Evolutionary conservation across 2,888 invertebrate species (phyloP).

Genomic region (Syritta pipiens): DNA sequence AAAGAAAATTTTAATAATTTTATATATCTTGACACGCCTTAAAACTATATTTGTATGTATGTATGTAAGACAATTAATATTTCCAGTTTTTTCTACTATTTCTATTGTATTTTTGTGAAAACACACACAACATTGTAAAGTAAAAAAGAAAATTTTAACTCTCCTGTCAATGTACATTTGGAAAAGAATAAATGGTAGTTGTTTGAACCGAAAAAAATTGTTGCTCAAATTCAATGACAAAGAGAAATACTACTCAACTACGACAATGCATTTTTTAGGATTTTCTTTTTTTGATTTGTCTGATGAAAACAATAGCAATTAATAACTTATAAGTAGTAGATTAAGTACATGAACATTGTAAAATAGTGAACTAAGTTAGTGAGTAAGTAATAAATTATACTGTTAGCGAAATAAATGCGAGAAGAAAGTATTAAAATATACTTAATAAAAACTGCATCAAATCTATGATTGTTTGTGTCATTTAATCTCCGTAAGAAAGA

Average conservation of each 20-base stretch:
- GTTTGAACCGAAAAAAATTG: constrained; percentile 1
- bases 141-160: background rate
- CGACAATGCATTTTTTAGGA: constrained; percentile 35
- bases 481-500: background rate
- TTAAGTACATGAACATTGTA: constrained; percentile 32
- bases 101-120: constrained; percentile 51
- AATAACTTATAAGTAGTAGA: constrained; percentile 46
- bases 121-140: constrained; percentile 25
- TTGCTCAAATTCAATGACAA: constrained; percentile 44
- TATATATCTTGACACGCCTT: constrained; percentile 66
- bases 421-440: constrained; percentile 40
- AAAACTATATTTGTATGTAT: constrained; percentile 63
- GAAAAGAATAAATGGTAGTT: background rate
- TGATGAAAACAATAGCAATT: constrained; percentile 51
- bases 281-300: constrained; percentile 2
- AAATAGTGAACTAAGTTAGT: constrained; percentile 53
- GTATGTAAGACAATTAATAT: constrained; percentile 47
- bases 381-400: constrained; percentile 64
- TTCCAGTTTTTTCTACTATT: constrained; percentile 65
- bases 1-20: constrained; percentile 57
- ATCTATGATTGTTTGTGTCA: background rate
- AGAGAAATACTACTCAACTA: background rate
- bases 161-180: constrained; percentile 1
- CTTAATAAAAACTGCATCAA: constrained; percentile 58
- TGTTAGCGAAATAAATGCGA: constrained; percentile 49